These are phyloP conservation scores for Sebastes taczanowskii DNA, from an alignment of 2,797 vertebrate species.

Conservation along the genomic window DNA sequence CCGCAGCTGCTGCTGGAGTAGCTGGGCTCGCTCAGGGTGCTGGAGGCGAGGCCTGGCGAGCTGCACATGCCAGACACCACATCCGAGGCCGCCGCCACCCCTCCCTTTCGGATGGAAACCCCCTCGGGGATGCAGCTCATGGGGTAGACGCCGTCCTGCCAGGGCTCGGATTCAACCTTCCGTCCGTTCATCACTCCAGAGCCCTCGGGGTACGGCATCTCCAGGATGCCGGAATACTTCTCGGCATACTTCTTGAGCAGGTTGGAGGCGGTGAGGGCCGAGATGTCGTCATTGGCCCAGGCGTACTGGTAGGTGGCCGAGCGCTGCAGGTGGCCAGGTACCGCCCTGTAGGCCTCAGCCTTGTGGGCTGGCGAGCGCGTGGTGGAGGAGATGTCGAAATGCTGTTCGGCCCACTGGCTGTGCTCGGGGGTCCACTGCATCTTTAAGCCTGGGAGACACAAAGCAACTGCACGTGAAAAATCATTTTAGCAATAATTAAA, in stretches of 20 bases:
- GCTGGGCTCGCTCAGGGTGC: constrained; percentile 92
- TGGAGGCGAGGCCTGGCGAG: constrained; percentile 93
- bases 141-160: constrained; percentile 96
- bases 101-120: constrained; percentile 90
- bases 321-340: constrained; percentile 81
- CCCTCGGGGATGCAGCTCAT: constrained; percentile 95
- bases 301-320: constrained; percentile 91
- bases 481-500: constrained; percentile 23
- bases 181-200: constrained; percentile 88
- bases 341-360: constrained; percentile 91
- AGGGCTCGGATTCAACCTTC: constrained; percentile 92
- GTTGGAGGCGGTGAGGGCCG: constrained; percentile 96
- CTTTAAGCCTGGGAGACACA: constrained; percentile 89
- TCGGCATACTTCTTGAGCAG: constrained; percentile 98
- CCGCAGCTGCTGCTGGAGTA: constrained; percentile 96
- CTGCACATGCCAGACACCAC: constrained; percentile 93
- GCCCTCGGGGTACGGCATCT: constrained; percentile 87
- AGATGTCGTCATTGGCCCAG: constrained; percentile 99
- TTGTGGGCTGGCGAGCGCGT: constrained; percentile 97
- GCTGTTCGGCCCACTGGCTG: constrained; percentile 99
- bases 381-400: constrained; percentile 99
- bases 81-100: constrained; percentile 88
- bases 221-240: constrained; percentile 96
- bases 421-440: constrained; percentile 99
- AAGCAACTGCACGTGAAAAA: constrained; percentile 14